Conservation (phyloP, 2,797 vertebrate genomes). For the Melanotaenia pygmaea region DNA sequence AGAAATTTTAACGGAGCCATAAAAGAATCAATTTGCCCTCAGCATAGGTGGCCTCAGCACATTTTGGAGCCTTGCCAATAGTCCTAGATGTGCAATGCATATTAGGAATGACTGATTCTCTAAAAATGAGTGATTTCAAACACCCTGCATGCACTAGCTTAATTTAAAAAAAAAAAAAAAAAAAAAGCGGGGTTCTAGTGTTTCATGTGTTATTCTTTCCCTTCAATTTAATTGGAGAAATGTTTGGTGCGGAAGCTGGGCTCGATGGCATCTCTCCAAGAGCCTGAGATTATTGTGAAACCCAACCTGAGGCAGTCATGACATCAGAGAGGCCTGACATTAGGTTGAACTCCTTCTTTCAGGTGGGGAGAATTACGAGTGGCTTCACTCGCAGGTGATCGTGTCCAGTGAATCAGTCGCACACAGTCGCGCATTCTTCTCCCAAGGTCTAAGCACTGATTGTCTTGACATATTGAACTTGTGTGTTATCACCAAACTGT, state of each 20-base stretch:
- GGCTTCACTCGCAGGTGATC: slow-evolving; percentile 77
- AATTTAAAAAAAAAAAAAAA: slow-evolving; percentile 50
- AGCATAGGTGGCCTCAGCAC: slow-evolving; percentile 25
- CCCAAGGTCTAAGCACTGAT: slow-evolving; percentile 73
- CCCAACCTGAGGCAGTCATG: slow-evolving; percentile 72
- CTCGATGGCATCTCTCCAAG: slow-evolving; percentile 70
- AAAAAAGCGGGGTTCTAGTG: slow-evolving; percentile 54
- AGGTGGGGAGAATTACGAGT: slow-evolving; percentile 82
- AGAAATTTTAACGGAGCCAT: neutral
- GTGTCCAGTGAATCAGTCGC: slow-evolving; percentile 78
- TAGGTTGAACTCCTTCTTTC: slow-evolving; percentile 77
- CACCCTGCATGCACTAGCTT: slow-evolving; percentile 27
- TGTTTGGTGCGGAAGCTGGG: slow-evolving; percentile 63
- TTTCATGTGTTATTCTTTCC: slow-evolving; percentile 75
- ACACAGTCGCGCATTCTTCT: slow-evolving; percentile 70
- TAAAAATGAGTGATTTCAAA: slow-evolving; percentile 66
- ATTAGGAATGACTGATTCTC: slow-evolving; percentile 47
- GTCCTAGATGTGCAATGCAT: slow-evolving; percentile 13
- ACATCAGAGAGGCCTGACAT: slow-evolving; percentile 82
- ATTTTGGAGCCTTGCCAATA: slow-evolving; percentile 27
- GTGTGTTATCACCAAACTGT: slow-evolving; percentile 73
- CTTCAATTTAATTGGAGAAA: slow-evolving; percentile 70
- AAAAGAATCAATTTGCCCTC: slow-evolving; percentile 19
- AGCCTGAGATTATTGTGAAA: slow-evolving; percentile 81
- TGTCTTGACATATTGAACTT: slow-evolving; percentile 79